phyloP scores from a whole-genome alignment of 2,888 invertebrate genomes.

The Frankliniella fusca region DNA sequence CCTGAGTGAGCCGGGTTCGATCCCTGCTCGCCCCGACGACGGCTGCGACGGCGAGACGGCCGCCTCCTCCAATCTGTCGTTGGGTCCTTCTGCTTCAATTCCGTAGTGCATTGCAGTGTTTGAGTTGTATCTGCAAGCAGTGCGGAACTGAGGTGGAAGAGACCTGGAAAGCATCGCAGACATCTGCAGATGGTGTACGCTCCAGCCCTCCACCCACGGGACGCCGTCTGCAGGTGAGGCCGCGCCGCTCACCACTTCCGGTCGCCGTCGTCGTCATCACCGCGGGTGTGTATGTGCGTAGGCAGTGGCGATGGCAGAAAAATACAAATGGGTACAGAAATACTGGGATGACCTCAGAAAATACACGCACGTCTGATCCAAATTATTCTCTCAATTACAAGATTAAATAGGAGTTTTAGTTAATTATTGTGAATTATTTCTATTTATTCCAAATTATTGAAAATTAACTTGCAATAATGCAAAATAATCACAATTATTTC shows the following conservation, averaged over 20 bases:
- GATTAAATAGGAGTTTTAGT: no score
- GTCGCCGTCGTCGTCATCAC: neutral
- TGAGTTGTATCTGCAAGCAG: conserved; percentile 78
- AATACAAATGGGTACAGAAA: no score
- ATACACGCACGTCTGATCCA: no score
- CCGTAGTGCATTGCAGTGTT: conserved; percentile 96
- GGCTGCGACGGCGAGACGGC: no score
- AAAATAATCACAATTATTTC: no score
- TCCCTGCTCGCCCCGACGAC: neutral
- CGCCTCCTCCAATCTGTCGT: neutral
- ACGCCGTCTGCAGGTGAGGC: neutral
- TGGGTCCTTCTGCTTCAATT: conserved; percentile 62
- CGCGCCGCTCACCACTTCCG: neutral
- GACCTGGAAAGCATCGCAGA: conserved; percentile 4
- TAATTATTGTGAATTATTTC: no score
- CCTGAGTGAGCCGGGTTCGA: neutral
- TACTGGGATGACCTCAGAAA: no score
- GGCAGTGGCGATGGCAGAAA: neutral
- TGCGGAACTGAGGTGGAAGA: conserved; percentile 83
- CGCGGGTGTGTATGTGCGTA: neutral
- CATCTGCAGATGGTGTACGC: neutral
- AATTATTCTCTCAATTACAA: no score
- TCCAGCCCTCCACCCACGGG: neutral
- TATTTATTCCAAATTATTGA: no score
- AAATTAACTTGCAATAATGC: no score